A percentile compares a stretch with the other conserved stretches of the same genome.
phyloP scores from a whole-genome alignment of 2,888 invertebrate species.

The Brenthis ino region DNA sequence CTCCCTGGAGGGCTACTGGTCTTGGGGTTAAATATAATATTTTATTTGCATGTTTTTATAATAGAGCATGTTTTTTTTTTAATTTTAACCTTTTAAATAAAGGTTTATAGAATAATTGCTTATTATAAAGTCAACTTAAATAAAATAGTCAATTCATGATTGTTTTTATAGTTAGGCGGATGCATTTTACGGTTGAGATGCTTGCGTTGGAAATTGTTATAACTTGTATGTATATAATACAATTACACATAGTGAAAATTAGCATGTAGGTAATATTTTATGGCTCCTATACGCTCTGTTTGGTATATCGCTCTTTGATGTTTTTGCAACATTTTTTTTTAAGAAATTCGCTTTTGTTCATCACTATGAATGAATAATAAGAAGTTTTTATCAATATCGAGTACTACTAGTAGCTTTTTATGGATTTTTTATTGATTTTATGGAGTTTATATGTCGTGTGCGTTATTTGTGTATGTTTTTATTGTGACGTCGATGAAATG shows the following conservation, averaged over 20 bases:
- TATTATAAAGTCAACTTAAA: slow-evolving; percentile 11
- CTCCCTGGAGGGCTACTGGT: slow-evolving; percentile 74
- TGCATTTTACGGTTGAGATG: slow-evolving; percentile 66
- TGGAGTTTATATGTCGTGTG: not conserved
- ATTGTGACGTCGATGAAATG: not conserved
- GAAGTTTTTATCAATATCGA: slow-evolving; percentile 20
- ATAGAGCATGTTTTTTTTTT: slow-evolving; percentile 40
- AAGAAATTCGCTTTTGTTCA: slow-evolving; percentile 38
- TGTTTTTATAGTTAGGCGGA: slow-evolving; percentile 34
- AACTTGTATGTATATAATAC: slow-evolving; percentile 57
- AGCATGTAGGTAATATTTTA: slow-evolving; percentile 79
- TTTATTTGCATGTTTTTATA: slow-evolving; percentile 57
- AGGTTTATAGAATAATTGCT: slow-evolving; percentile 10
- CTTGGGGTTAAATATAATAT: slow-evolving; percentile 57
- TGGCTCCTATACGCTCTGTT: slow-evolving; percentile 77
- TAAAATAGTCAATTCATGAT: slow-evolving; percentile 6
- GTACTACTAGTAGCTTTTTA: slow-evolving; percentile 11
- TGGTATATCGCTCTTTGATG: slow-evolving; percentile 65
- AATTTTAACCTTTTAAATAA: not conserved
- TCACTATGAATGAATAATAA: slow-evolving; percentile 31
- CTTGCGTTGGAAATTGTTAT: slow-evolving; percentile 72
- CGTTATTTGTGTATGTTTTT: not conserved
- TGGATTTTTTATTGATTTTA: slow-evolving; percentile 11
- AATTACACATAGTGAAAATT: slow-evolving; percentile 72
- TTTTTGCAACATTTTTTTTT: slow-evolving; percentile 69